Evolutionary conservation across 2,888 invertebrate genomes (phyloP).

Genomic region (Cryptocephalus moraei): DNA sequence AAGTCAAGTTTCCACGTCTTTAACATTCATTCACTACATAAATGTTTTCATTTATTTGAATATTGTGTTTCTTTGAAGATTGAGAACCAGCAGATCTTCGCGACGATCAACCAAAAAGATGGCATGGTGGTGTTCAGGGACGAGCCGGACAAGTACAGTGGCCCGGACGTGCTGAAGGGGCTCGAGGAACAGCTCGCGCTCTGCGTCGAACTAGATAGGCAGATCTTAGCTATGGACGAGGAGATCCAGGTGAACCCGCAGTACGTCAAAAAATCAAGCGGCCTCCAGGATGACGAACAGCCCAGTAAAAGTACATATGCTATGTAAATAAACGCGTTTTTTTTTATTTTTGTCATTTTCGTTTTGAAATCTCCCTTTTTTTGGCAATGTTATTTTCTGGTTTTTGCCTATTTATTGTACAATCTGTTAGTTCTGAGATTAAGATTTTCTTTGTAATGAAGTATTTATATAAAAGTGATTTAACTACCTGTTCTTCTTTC

Average conservation of each 20-base stretch:
- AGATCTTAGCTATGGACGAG: conserved; percentile 87
- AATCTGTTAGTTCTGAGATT: no score
- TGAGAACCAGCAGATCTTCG: conserved; percentile 93
- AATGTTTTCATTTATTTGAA: no score
- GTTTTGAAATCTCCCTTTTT: no score
- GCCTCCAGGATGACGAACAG: conserved; percentile 37
- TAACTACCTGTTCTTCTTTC: no score
- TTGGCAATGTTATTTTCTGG: no score
- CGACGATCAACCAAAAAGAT: conserved; percentile 94
- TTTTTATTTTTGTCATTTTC: no score
- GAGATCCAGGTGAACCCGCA: conserved; percentile 88
- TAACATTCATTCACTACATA: no score
- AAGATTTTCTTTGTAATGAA: no score
- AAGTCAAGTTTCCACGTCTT: no score
- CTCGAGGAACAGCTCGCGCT: conserved; percentile 78
- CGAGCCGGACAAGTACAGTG: conserved; percentile 90
- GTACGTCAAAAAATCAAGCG: conserved; percentile 38
- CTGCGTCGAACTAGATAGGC: conserved; percentile 80
- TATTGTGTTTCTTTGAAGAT: conserved; percentile 51
- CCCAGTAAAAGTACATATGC: conserved; percentile 37
- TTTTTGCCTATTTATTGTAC: no score
- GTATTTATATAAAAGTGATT: no score
- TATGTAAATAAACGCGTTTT: conserved; percentile 25
- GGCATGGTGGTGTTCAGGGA: conserved; percentile 97
- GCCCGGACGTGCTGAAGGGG: conserved; percentile 75